Base-by-base conservation (phyloP, 2,113 vertebrate species). In the Carollia perspicillata region DNA sequence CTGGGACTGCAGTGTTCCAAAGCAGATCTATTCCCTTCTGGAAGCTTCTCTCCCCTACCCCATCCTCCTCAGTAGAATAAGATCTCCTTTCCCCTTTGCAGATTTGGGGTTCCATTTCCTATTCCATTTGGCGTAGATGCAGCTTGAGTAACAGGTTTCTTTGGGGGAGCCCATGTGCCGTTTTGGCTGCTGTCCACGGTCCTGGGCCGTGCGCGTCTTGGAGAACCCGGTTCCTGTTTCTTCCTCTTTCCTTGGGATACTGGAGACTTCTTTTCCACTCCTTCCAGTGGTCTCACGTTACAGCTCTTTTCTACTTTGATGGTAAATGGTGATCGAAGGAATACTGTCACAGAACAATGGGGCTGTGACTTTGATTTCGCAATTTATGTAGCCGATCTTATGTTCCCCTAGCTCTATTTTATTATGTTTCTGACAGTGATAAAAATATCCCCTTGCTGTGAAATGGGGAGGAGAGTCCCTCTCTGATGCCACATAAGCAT, bases 181-280 rank as follows among this genome's bases (percentile, higher is more conserved):
- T 58, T 0, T 58, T 71, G 74, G 89, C 84, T 42, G 93, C 93
- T 97, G 88, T 96, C 90, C 91, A 33, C 72, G 93, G 95, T 96
- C 74, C 96, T 95, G 44, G 13, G 9, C 22, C 13, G 1, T 16
- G 37, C 47, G 10, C 2, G 0, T n/a, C 65, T 69, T 14, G n/a
- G 17, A 16, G 87, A 49, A 84, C 47, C 58, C 47, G 28, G 4
- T 71, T 33, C 33, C 14, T 37, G 17, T 75, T 79, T 75, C 18
- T 7, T 5, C 16, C 49, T 7, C 58, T 44, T 42, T 90, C 80
- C 53, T 10, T 10, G 93, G 12, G 75, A 66, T 30, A 10, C 81
- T 44, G 60, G 55, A 55, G 53, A 71, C 60, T 80, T 51, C 72
- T 26, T 88, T 66, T 33, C 40, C 35, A 63, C 20, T 65, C 84